phyloP scores from a whole-genome alignment of 2,113 vertebrate genomes.

The Labrus mixtus region DNA sequence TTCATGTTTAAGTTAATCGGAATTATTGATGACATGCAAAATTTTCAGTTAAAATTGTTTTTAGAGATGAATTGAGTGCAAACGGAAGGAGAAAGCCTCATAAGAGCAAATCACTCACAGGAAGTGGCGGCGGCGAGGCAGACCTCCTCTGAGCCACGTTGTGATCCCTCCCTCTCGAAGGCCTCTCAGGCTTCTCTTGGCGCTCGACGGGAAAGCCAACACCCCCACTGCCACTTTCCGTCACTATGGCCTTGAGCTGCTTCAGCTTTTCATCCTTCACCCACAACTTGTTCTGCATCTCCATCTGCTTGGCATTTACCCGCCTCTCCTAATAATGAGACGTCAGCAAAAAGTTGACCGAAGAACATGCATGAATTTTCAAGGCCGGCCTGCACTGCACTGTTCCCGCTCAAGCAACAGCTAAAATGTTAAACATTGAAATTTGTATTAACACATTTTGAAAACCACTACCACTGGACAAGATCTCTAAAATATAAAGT shows the following conservation, averaged over 20 bases:
- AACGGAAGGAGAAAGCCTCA: neutral
- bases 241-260: conserved; percentile 97
- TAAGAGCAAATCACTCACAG: conserved; percentile 82
- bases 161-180: conserved; percentile 88
- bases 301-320: conserved; percentile 95
- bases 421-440: no score
- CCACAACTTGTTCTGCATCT: conserved; percentile 99
- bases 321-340: conserved; percentile 86
- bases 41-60: neutral
- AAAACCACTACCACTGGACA: neutral
- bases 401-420: no score
- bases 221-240: conserved; percentile 81
- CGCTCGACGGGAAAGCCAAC: conserved; percentile 45
- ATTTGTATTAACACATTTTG: neutral
- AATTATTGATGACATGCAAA: conserved; percentile 47
- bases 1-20: neutral
- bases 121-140: conserved; percentile 83
- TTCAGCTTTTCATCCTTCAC: conserved; percentile 99
- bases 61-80: neutral
- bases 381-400: no score
- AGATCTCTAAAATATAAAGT: no score
- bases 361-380: no score
- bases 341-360: neutral
- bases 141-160: conserved; percentile 80
- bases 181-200: conserved; percentile 83